These are phyloP conservation scores for Gulo gulo DNA, from an alignment of 2,113 vertebrate species.

Conservation along the genomic window DNA sequence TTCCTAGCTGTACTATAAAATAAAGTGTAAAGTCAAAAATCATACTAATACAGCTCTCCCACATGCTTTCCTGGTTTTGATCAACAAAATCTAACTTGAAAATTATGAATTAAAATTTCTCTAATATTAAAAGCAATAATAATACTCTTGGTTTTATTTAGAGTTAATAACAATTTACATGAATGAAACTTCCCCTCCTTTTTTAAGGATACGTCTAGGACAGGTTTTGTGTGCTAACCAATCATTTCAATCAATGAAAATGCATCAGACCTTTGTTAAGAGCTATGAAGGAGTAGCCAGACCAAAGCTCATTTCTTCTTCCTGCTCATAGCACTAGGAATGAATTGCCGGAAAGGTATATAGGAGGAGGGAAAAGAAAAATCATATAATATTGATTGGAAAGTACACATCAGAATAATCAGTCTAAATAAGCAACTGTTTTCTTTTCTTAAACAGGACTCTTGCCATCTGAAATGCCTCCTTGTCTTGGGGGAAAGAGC, in stretches of 20 bases:
- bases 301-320: constrained; percentile 30
- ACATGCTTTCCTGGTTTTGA: constrained; percentile 25
- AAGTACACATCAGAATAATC: background rate
- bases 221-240: background rate
- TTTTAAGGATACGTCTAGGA: background rate
- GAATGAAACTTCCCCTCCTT: background rate
- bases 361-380: background rate
- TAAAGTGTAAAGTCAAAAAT: constrained; percentile 41
- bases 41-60: constrained; percentile 5
- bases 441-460: constrained; percentile 25
- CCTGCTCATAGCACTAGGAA: background rate
- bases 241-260: background rate
- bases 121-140: constrained; percentile 21
- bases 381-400: background rate
- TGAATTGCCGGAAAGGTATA: background rate
- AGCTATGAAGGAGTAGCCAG: background rate
- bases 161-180: constrained; percentile 40
- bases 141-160: constrained; percentile 30
- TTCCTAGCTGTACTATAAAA: constrained; percentile 60
- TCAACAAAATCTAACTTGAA: constrained; percentile 44
- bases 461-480: background rate
- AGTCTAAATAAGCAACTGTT: background rate
- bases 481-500: background rate
- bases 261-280: background rate
- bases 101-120: constrained; percentile 46